These are phyloP conservation scores for Drymodes brunneopygia DNA, from an alignment of 2,113 vertebrate genomes.

Conservation along the genomic window DNA sequence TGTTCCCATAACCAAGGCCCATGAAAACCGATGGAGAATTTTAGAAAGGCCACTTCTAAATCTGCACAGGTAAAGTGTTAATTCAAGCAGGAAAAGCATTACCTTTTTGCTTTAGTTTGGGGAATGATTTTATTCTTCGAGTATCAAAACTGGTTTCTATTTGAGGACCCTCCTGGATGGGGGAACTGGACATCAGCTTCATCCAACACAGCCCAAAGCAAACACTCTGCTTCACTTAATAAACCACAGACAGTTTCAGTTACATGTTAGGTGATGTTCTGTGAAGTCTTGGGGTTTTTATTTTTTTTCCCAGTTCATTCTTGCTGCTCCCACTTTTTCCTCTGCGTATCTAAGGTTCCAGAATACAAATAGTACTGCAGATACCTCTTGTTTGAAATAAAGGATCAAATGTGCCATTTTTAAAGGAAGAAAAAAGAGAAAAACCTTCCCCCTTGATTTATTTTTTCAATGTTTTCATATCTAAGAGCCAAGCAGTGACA, in stretches of 20 bases:
- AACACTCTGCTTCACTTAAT: neutral
- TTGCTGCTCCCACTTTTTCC: constrained; percentile 23
- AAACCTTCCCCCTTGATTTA: constrained; percentile 70
- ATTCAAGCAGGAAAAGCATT: fast-evolving
- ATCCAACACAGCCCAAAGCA: neutral
- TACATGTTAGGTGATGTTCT: neutral
- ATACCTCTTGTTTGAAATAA: constrained; percentile 62
- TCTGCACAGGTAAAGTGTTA: neutral
- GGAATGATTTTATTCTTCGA: neutral
- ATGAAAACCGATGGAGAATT: neutral
- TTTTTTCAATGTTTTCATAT: constrained; percentile 86
- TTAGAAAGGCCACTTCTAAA: neutral
- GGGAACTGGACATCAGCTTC: neutral
- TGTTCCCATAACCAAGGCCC: fast-evolving
- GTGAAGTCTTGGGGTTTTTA: neutral
- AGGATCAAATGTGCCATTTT: constrained; percentile 79
- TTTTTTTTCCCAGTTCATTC: neutral
- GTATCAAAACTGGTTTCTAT: neutral
- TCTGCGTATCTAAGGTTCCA: constrained; percentile 57
- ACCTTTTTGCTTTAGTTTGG: neutral
- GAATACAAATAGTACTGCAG: constrained; percentile 52
- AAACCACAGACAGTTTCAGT: neutral
- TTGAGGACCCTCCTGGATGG: neutral
- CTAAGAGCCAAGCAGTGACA: constrained; percentile 86
- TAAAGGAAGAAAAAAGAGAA: constrained; percentile 15